A percentile compares a stretch with the other conserved stretches of the same genome.
phyloP scores from a whole-genome alignment of 1,140 invertebrate species.

The Ylistrum balloti region DNA sequence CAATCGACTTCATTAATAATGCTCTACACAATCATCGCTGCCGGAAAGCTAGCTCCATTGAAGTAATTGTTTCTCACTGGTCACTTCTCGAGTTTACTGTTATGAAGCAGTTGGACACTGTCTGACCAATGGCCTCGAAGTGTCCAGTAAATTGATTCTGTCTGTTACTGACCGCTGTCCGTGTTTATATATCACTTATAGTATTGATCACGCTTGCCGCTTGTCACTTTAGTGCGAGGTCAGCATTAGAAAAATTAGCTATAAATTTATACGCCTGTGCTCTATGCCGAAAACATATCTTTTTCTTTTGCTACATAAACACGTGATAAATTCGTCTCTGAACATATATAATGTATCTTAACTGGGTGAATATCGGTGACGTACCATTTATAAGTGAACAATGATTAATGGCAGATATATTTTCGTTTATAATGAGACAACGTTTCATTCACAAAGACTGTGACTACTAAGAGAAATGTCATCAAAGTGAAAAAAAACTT shows the following conservation, averaged over 20 bases:
- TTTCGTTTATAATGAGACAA: no score
- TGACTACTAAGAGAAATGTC: no score
- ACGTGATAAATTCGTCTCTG: no score
- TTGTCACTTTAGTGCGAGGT: not conserved
- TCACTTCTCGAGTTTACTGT: not conserved
- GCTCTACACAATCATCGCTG: not conserved
- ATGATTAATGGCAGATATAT: no score
- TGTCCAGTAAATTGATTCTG: slow-evolving; percentile 33
- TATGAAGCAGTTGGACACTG: not conserved
- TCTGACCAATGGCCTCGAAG: slow-evolving; percentile 10
- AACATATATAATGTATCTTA: no score
- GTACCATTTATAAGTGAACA: no score
- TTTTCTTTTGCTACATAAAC: not conserved
- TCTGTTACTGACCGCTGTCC: not conserved
- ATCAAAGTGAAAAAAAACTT: no score
- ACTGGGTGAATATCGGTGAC: no score
- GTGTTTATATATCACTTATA: slow-evolving; percentile 3
- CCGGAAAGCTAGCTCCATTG: not conserved
- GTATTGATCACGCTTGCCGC: not conserved
- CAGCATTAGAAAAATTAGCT: not conserved
- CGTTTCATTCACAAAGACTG: no score
- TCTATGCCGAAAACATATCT: not conserved
- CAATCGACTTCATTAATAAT: not conserved
- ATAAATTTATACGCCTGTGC: not conserved
- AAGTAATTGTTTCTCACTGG: slow-evolving; percentile 1